Evolutionary conservation across 2,888 invertebrate genomes (phyloP).

Genomic region (Vanessa cardui): DNA sequence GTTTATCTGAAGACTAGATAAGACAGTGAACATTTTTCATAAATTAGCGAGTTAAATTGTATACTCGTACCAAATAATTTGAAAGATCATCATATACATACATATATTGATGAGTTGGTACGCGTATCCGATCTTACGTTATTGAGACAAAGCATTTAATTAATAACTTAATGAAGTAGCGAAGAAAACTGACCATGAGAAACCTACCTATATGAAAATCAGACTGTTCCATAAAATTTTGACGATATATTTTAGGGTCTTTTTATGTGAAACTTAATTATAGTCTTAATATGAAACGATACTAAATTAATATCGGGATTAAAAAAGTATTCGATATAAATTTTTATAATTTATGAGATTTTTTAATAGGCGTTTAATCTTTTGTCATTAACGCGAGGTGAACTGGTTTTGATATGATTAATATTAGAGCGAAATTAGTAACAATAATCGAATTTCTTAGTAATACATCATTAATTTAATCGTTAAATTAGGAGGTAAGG

Average conservation of each 20-base stretch:
- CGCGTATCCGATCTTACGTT: not conserved
- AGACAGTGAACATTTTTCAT: too few relatives aligned
- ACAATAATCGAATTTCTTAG: slow-evolving; percentile 7
- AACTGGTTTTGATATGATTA: slow-evolving; percentile 28
- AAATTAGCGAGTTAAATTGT: too few relatives aligned
- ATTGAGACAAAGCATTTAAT: not conserved
- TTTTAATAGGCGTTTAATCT: slow-evolving; percentile 67
- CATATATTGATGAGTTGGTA: not conserved
- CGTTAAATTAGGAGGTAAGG: not conserved
- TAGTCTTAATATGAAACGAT: slow-evolving; percentile 76
- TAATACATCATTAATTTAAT: not conserved
- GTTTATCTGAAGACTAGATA: too few relatives aligned
- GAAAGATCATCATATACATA: too few relatives aligned
- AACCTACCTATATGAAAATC: slow-evolving; percentile 71
- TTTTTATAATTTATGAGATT: slow-evolving; percentile 70
- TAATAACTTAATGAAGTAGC: not conserved
- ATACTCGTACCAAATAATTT: too few relatives aligned
- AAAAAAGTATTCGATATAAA: slow-evolving; percentile 75
- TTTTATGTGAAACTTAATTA: slow-evolving; percentile 75
- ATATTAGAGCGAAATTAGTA: slow-evolving; percentile 28
- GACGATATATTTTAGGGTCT: slow-evolving; percentile 66
- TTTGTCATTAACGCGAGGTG: slow-evolving; percentile 32
- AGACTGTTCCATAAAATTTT: slow-evolving; percentile 55
- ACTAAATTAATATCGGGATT: slow-evolving; percentile 75
- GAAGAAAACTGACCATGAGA: slow-evolving; percentile 24